Evolutionary conservation across 2,797 vertebrate species (phyloP).

Genomic region (Rhabdomys pumilio): DNA sequence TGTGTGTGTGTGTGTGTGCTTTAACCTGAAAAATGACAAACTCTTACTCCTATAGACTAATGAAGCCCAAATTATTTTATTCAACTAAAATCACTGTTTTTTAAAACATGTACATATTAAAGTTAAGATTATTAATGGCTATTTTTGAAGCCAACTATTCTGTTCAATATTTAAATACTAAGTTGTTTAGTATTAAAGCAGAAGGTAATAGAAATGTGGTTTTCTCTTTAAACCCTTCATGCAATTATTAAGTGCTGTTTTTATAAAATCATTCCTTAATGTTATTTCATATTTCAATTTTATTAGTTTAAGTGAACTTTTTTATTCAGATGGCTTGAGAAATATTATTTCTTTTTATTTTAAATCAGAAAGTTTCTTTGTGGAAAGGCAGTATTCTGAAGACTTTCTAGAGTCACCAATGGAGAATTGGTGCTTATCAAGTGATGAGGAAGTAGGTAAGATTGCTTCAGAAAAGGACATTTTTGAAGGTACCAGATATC

Average conservation of each 20-base stretch:
- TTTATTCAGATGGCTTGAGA: conserved; percentile 30
- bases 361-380: conserved; percentile 85
- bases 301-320: not conserved
- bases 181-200: not conserved
- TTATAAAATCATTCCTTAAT: not conserved
- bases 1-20: not conserved
- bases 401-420: conserved; percentile 60
- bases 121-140: not conserved
- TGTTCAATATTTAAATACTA: not conserved
- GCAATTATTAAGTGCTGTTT: not conserved
- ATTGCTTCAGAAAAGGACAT: conserved; percentile 87
- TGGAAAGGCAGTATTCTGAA: conserved; percentile 82
- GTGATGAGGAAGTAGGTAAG: conserved; percentile 78
- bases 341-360: not conserved
- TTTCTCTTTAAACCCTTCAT: not conserved
- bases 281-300: not conserved
- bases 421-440: conserved; percentile 78
- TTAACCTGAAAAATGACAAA: not conserved
- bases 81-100: not conserved
- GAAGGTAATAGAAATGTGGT: not conserved
- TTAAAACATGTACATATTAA: not conserved
- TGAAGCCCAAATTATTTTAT: not conserved
- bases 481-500: conserved; percentile 85
- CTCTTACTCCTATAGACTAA: not conserved
- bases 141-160: not conserved